A percentile compares a stretch with the other conserved stretches of the same genome.
These are phyloP conservation scores for Rhinichthys klamathensis DNA, from an alignment of 2,113 vertebrate genomes.

Conservation along the genomic window DNA sequence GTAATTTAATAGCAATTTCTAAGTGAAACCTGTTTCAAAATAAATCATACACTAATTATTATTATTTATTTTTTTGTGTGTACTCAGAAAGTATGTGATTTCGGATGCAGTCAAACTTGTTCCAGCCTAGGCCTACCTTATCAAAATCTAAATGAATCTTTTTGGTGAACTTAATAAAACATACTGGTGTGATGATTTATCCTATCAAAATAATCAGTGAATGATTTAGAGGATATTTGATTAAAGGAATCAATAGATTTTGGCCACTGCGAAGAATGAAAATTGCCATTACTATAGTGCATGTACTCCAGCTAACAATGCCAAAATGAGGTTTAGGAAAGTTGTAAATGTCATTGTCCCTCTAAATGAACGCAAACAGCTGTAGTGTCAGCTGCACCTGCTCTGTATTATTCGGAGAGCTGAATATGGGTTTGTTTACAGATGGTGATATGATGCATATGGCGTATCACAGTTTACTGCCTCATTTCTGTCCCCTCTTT, in stretches of 20 bases:
- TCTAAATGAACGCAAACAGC: neutral
- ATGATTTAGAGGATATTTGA: neutral
- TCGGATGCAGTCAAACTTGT: neutral
- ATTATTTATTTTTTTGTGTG: too few species aligned
- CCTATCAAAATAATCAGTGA: neutral
- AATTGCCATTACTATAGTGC: neutral
- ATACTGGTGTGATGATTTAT: neutral
- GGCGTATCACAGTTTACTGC: neutral
- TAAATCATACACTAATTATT: too few species aligned
- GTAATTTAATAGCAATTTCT: too few species aligned
- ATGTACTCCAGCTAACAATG: neutral
- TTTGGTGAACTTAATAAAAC: neutral
- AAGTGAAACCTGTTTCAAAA: too few species aligned
- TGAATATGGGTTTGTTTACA: conserved; percentile 26
- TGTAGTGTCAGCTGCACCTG: neutral
- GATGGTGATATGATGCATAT: conserved; percentile 24
- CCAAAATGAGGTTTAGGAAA: neutral
- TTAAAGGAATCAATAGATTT: neutral
- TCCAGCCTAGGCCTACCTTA: neutral
- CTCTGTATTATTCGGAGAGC: neutral
- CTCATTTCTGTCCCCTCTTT: neutral
- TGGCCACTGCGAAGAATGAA: neutral
- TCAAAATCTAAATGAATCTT: neutral
- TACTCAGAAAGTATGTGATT: neutral
- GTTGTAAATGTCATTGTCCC: neutral